These are phyloP conservation scores for Atractosteus spatula DNA, from an alignment of 2,113 vertebrate species.

Conservation along the genomic window DNA sequence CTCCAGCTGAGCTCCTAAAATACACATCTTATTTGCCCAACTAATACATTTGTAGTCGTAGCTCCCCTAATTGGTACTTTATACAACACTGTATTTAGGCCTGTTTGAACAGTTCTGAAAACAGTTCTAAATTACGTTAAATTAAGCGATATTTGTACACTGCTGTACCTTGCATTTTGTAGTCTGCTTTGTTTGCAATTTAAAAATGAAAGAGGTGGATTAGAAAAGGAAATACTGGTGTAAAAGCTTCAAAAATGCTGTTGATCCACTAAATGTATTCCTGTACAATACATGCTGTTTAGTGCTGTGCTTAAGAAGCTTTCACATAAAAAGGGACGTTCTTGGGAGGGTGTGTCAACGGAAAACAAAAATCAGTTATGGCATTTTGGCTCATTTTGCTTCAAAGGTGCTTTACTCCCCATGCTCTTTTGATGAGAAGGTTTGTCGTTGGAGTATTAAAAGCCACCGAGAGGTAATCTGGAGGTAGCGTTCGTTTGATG, in stretches of 20 bases:
- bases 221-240: neutral
- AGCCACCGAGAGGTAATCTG: constrained; percentile 15
- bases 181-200: constrained; percentile 11
- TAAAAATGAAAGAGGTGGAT: constrained; percentile 4
- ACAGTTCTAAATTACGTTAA: constrained; percentile 14
- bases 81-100: constrained; percentile 2
- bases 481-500: constrained; percentile 15
- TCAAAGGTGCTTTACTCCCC: neutral
- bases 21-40: constrained; percentile 13
- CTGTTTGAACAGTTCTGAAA: constrained; percentile 14
- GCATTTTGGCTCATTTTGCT: constrained; percentile 7
- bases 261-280: neutral
- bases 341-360: constrained; percentile 15
- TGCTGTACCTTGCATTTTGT: constrained; percentile 6
- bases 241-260: constrained; percentile 1
- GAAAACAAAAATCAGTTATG: neutral
- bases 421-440: constrained; percentile 13
- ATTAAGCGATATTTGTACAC: constrained; percentile 8
- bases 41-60: constrained; percentile 21
- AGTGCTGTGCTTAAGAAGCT: neutral
- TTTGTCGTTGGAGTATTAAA: constrained; percentile 15
- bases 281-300: neutral
- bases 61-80: constrained; percentile 16
- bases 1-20: constrained; percentile 11
- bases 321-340: neutral